Evolutionary conservation across 2,113 vertebrate genomes (phyloP).

Genomic region (Poeciliopsis turrubarensis): DNA sequence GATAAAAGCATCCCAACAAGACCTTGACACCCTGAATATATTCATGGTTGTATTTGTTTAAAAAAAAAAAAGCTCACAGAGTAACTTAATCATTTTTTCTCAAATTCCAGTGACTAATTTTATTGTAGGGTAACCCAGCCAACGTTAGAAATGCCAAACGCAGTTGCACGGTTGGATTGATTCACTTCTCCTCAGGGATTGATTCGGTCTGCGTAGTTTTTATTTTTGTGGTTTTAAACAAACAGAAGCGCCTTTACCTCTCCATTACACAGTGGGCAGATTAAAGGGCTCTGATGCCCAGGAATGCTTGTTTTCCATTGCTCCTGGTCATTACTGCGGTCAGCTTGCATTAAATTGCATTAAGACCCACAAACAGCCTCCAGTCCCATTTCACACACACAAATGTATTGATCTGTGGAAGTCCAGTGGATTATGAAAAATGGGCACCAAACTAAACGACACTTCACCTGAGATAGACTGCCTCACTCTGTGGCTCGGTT

Average conservation of each 20-base stretch:
- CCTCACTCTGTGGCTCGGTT: constrained; percentile 20
- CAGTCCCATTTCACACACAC: constrained; percentile 8
- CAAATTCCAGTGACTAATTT: not conserved
- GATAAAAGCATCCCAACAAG: not conserved
- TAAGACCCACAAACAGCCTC: constrained; percentile 48
- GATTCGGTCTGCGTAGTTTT: not conserved
- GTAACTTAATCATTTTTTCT: not conserved
- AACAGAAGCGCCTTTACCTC: constrained; percentile 24
- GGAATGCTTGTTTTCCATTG: constrained; percentile 47
- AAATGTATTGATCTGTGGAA: constrained; percentile 58
- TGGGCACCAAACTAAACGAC: constrained; percentile 56
- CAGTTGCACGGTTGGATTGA: not conserved
- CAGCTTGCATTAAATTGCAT: constrained; percentile 66
- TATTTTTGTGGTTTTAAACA: constrained; percentile 19
- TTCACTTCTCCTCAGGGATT: not conserved
- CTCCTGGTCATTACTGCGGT: constrained; percentile 57
- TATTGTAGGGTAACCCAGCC: not conserved
- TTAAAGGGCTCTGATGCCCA: constrained; percentile 33
- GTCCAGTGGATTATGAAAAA: constrained; percentile 69
- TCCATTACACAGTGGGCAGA: constrained; percentile 28
- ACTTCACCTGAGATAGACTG: constrained; percentile 65
- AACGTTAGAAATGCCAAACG: not conserved
- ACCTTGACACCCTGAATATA: not conserved
- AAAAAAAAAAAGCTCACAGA: no score
- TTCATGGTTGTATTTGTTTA: no score